These are phyloP conservation scores for Zosterops japonicus DNA, from an alignment of 2,113 vertebrate genomes.

Conservation along the genomic window DNA sequence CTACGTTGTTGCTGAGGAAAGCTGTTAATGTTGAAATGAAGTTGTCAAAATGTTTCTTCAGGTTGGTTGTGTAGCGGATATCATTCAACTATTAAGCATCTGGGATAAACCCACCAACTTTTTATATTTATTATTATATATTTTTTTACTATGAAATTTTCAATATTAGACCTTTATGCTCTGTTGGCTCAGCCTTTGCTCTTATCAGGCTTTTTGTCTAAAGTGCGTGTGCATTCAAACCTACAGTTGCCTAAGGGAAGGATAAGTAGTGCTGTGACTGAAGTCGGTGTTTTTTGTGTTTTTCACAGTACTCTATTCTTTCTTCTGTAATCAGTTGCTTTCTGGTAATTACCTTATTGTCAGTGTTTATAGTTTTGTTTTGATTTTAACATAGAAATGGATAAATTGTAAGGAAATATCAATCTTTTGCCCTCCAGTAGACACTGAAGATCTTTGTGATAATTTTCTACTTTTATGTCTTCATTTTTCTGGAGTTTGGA, in stretches of 20 bases:
- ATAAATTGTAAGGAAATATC: background rate
- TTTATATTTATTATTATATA: background rate
- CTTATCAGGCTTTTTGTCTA: background rate
- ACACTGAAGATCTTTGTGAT: background rate
- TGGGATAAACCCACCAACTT: background rate
- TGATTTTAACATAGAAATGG: background rate
- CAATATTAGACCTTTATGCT: background rate
- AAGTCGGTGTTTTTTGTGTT: background rate
- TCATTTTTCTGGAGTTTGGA: background rate
- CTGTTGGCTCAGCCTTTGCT: background rate
- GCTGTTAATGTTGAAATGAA: background rate
- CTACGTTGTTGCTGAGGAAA: background rate
- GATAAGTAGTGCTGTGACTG: background rate
- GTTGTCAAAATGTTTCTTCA: background rate
- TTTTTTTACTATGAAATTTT: background rate
- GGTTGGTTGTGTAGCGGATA: background rate
- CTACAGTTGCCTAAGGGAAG: background rate
- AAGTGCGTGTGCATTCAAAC: background rate
- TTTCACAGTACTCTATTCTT: background rate
- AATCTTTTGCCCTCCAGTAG: background rate
- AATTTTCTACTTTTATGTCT: background rate
- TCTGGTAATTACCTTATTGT: background rate
- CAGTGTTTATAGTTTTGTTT: background rate
- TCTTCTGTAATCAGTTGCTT: background rate
- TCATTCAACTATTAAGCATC: background rate